These are phyloP conservation scores for Lemur catta DNA, from an alignment of 2,797 vertebrate genomes.

Conservation along the genomic window DNA sequence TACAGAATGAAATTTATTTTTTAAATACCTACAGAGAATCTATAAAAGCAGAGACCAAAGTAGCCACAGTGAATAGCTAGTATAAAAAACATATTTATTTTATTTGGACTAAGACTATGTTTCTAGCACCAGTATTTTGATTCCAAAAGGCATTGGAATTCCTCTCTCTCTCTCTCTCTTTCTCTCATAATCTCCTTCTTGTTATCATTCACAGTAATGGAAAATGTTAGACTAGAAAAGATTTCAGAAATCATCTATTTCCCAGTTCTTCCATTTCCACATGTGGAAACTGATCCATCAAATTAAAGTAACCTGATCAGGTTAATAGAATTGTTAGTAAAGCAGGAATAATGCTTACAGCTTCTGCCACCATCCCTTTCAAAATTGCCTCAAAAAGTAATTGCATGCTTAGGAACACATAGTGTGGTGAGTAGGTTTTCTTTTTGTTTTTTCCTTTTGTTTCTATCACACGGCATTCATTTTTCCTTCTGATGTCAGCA, in stretches of 20 bases:
- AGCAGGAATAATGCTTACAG: background rate
- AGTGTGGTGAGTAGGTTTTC: background rate
- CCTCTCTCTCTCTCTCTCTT: background rate
- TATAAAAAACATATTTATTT: background rate
- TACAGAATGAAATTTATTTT: background rate
- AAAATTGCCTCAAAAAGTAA: slow-evolving; percentile 1
- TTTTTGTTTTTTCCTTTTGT: background rate
- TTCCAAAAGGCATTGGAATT: background rate
- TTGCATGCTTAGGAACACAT: background rate
- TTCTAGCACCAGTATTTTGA: background rate
- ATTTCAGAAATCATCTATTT: background rate
- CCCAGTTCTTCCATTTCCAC: background rate
- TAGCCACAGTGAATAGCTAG: background rate
- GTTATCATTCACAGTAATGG: background rate
- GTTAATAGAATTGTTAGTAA: background rate
- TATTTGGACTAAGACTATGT: background rate
- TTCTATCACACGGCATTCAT: background rate
- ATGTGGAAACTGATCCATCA: background rate
- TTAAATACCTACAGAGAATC: background rate
- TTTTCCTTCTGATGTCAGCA: background rate
- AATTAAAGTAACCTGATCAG: background rate
- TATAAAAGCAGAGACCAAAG: background rate
- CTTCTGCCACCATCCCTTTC: background rate
- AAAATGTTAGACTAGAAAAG: background rate
- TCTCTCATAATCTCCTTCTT: background rate